Conservation (phyloP, 1,140 invertebrate species). For the Dreissena rostriformis region DNA sequence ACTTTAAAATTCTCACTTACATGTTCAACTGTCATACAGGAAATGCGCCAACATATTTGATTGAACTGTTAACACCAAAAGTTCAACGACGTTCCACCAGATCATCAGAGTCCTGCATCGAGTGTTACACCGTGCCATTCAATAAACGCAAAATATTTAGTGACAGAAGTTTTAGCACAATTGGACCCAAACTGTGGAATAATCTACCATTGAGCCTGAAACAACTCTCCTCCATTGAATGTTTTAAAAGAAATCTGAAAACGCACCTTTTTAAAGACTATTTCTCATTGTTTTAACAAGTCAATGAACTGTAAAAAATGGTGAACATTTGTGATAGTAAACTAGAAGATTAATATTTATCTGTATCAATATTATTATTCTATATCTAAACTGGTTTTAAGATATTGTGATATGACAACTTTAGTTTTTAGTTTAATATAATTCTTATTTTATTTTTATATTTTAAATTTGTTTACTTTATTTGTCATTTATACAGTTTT, state of each 20-base stretch:
- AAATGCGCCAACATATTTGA: background rate
- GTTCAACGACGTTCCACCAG: background rate
- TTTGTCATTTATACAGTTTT: too few species aligned
- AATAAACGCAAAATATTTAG: slow-evolving; percentile 6
- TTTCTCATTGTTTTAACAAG: background rate
- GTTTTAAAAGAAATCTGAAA: slow-evolving; percentile 14
- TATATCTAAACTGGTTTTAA: too few species aligned
- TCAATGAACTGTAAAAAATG: too few species aligned
- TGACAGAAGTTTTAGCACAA: slow-evolving; percentile 16
- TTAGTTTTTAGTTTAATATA: too few species aligned
- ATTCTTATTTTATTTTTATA: too few species aligned
- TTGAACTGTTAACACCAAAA: slow-evolving; percentile 10
- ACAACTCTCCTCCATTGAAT: background rate
- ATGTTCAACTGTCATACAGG: slow-evolving; percentile 5
- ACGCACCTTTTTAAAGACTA: slow-evolving; percentile 1
- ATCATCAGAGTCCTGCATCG: background rate
- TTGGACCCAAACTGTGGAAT: slow-evolving; percentile 17
- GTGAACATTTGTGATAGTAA: too few species aligned
- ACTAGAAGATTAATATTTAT: too few species aligned
- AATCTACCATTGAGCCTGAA: slow-evolving; percentile 1
- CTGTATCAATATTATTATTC: too few species aligned
- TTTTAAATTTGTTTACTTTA: too few species aligned
- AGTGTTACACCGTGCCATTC: background rate
- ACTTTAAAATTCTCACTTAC: slow-evolving; percentile 13
- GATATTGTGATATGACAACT: too few species aligned